Evolutionary conservation across 2,113 vertebrate species (phyloP), one percentile per base, ranked within the genome.

Genomic region (Paracanthobrama guichenoti): DNA sequence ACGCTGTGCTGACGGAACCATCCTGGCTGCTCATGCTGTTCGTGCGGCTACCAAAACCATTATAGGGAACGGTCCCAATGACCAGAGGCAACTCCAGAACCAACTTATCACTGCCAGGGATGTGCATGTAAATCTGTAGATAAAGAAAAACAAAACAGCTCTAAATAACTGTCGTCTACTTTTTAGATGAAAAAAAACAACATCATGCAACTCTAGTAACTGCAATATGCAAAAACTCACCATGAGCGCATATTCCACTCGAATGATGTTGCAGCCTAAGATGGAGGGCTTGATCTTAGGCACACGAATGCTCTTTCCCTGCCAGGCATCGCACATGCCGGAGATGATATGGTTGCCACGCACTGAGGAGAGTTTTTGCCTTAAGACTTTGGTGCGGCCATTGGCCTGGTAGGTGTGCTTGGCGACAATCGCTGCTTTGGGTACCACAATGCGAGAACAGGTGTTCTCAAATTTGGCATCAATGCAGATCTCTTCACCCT

Each of bases 391-490:
- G 88, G 96, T 96, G 55, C 93, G 94, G 0, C 95, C 95, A 0
- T 95, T 95, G 86, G 95, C 96, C 88, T 96, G 95, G 91, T 98
- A 99, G 0, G 90, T 97, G 90, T 99, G 98, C 66, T 97, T 98
- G 88, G 97, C 95, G 0, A 98, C 62, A 24, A 99, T 98, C 90
- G 98, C 97, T 0, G 98, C 97, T 85, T 99, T 99, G 85, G 98
- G 98, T 71, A 99, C 95, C 87, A 99, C 96, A 0, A 99, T 99
- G n/a, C 98, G 96, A 0, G 98, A 99, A 88, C 97, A 98, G 0
- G 96, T 99, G 88, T 99, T 99, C 92, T 99, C 97, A 0, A 99
- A 99, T 88, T 99, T 97, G 0, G 98, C 98, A 0, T 97, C 97
- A 86, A 99, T 98, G 82, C 92, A 96, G 89, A 99, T 99, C 1